Conservation (phyloP, 2,797 vertebrate genomes). For the Lates japonicus region DNA sequence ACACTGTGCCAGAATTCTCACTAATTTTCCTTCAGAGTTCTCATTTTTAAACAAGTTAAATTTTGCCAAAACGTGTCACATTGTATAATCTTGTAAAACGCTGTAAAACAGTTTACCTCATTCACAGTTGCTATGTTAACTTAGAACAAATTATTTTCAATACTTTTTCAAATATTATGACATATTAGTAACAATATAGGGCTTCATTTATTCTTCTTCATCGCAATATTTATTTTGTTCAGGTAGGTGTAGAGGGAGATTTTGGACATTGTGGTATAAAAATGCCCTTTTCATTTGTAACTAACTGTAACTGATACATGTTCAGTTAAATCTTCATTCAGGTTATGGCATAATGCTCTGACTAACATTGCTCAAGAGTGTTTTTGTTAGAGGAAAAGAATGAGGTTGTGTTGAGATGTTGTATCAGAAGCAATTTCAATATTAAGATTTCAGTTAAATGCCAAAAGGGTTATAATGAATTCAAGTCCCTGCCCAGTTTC, state of each 20-base stretch:
- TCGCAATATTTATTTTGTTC: background rate
- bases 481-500: conserved; percentile 26
- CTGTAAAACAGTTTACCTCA: background rate
- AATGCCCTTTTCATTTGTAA: background rate
- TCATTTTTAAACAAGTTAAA: background rate
- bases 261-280: background rate
- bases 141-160: background rate
- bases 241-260: background rate
- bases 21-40: background rate
- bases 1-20: background rate
- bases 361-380: background rate
- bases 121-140: background rate
- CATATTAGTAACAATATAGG: background rate
- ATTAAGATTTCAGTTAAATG: conserved; percentile 26
- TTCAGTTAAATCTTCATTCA: background rate
- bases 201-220: background rate
- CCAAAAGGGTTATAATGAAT: conserved; percentile 19
- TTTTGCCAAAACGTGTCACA: background rate
- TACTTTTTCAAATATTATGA: background rate
- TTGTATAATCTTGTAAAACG: background rate
- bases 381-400: conserved; percentile 8
- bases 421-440: background rate
- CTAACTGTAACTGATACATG: background rate
- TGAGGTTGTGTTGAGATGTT: conserved; percentile 1
- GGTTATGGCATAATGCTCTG: background rate